Conservation (phyloP, 2,113 vertebrate genomes). For the Oreocharis arfaki region DNA sequence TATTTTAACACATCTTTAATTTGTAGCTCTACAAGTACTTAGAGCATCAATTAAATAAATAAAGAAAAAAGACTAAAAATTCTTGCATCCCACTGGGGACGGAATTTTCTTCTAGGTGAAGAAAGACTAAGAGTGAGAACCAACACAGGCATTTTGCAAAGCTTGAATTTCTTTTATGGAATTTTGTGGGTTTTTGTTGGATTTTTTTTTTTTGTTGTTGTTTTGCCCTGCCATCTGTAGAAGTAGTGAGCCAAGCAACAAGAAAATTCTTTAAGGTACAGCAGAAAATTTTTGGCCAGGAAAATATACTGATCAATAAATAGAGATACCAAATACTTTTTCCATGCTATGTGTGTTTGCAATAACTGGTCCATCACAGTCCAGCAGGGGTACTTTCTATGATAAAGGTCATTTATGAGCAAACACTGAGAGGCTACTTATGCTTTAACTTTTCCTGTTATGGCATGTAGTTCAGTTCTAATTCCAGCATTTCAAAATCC, state of each 20-base stretch:
- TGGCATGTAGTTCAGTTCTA: neutral
- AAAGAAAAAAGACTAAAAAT: neutral
- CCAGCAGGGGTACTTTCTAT: neutral
- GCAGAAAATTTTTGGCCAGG: neutral
- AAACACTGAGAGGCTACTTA: neutral
- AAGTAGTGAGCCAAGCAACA: neutral
- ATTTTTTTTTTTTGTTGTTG: no score
- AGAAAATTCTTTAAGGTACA: neutral
- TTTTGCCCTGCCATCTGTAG: neutral
- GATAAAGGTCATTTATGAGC: neutral
- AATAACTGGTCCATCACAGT: neutral
- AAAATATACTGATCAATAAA: neutral
- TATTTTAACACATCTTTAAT: neutral
- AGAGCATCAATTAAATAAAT: neutral
- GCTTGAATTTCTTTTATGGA: neutral
- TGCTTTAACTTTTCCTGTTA: neutral
- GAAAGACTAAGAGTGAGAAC: neutral
- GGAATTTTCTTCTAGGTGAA: neutral
- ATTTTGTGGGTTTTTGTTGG: accelerated
- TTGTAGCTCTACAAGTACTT: neutral
- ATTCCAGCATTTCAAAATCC: neutral
- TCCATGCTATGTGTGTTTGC: neutral
- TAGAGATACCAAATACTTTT: neutral
- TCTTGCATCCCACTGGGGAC: neutral
- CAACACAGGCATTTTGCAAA: neutral